Evolutionary conservation across 2,113 vertebrate species (phyloP), one percentile per base, ranked within the genome.

Genomic region (Pollimyrus isidori): DNA sequence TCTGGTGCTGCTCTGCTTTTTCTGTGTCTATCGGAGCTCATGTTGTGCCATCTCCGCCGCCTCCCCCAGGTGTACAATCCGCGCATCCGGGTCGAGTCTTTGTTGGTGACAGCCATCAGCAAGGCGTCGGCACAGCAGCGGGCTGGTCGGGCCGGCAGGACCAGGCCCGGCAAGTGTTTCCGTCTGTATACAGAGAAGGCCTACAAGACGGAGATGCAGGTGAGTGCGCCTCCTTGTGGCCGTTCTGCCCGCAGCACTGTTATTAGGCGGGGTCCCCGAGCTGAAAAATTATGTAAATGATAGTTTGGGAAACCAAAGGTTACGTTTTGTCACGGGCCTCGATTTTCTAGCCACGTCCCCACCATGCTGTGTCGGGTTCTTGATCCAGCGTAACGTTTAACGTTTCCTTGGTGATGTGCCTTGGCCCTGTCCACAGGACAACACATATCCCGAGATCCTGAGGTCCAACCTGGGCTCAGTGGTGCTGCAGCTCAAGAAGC

Each of bases 121-220:
- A 99, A 99, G 95, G 98, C 98, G 10, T 99, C 98, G 0, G 98
- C 98, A 88, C 98, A 99, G 92, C 98, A 99, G 94, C 97, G 98
- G 93, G 98, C 98, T 1, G 98, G 98, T n/a, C 96, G 98, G 93
- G 98, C 98, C 13, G 98, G 98, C 90, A 95, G 98, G 85, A 99
- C 98, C 0, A 94, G 98, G 10, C 97, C 98, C 4, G 98, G 98
- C 76, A 99, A 99, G 86, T 98, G 97, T 93, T 99, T 99, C 93
- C 96, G 98, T 86, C 97, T 99, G 10, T 99, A 99, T 91, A 99
- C 98, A 0, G 98, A 99, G 93, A 99, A 98, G 91, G 98, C 98
- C 15, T 99, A 99, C 93, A 99, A 98, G 94, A 98, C 97, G 17
- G 98, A 99, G 96, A 99, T 99, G 98, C 98, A 99, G 97, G 98